Evolutionary conservation across 2,888 invertebrate genomes (phyloP), one percentile per base, ranked within the genome.

Genomic region (Eupeodes luniger): DNA sequence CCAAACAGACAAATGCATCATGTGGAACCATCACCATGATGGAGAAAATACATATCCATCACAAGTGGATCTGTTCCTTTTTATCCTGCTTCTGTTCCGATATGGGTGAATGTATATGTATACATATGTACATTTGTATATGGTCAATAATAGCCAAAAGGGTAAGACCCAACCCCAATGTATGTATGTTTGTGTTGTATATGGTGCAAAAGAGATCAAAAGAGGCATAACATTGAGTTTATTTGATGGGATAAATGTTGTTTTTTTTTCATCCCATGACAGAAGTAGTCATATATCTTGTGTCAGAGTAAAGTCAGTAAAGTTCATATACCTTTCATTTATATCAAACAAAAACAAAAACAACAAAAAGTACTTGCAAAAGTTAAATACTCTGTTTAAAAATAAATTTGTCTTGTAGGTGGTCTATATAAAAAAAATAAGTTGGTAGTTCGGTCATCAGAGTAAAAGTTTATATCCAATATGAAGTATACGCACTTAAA

Each of bases 1-100:
- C 81, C 67, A 69, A 75, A 75, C 75, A 53, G 69, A 67, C 44
- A 16, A 61, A 67, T 81, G 53, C 67, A 81, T 81, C 74, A 80
- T 72, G 70, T 66, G 66, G 27, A 49, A 49, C 66, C 11, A 66
- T 66, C 66, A 66, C 66, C 6, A 66, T 66, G 47, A 66, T 47
- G 47, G 27, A 19, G 47, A 27, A 27, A 27, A 66, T 9, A 47
- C 49, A 66, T n/a, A 36, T 51, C 64, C 75, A 76, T 76, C 40
- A 80, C 36, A 66, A 27, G 27, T 64, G 44, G n/a, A 40, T 10
- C 61, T 10, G 16, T 64, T 19, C 7, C 44, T 47, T 19, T 27
- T 47, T 64, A 64, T 64, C 47, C 19, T 14, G 34, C 27, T 27
- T 27, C 27, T 27, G 27, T 40, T 4, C 40, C 6, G 9, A 55